Base-by-base conservation (phyloP, 64 coral and sea anemone species). In the Trachythela sp. region DNA sequence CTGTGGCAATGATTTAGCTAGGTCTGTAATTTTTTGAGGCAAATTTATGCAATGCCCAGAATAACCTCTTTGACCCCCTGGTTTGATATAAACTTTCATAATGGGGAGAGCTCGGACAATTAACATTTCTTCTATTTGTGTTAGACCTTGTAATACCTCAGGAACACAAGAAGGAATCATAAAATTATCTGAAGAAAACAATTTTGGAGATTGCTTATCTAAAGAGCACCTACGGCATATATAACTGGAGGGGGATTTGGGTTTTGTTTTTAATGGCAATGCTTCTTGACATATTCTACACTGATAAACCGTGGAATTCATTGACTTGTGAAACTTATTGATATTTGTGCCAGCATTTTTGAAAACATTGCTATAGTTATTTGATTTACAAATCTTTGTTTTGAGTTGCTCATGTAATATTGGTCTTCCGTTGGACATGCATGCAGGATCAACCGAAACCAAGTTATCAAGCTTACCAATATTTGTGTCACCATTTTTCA, bases 101-200 rank as follows among this genome's bases (percentile, higher is more conserved):
- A 85, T 85, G 48, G 84, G 84, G 31, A 85, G 84, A 48, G 84
- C 84, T 39, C 84, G 1, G 13, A 13, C 54, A 59, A 59, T 59
- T 59, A 59, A n/a, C 54, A 59, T 59, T 59, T 59, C 54, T 59
- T 85, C 84, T 85, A 85, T 29, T 42, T 85, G 84, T 40, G 40
- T 85, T 40, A 85, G 24, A 15, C 48, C 36, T 85, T 85, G 84
- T 20, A 85, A 43, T 43, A 48, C 3, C 31, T 29, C 13, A 40
- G 84, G 84, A 40, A 85, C 84, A 48, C n/a, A 13, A 85, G 84
- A 85, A 40, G 84, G 84, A 40, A 43, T 85, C 84, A 85, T 85
- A 29, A 20, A 40, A 48, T 85, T 85, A 8, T 85, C 35, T 85
- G n/a, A 48, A 5, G 84, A 85, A 48, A 85, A 85, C 84, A 24